Evolutionary conservation across 2,797 vertebrate species (phyloP).

Genomic region (Neosilurus mollespiculum): DNA sequence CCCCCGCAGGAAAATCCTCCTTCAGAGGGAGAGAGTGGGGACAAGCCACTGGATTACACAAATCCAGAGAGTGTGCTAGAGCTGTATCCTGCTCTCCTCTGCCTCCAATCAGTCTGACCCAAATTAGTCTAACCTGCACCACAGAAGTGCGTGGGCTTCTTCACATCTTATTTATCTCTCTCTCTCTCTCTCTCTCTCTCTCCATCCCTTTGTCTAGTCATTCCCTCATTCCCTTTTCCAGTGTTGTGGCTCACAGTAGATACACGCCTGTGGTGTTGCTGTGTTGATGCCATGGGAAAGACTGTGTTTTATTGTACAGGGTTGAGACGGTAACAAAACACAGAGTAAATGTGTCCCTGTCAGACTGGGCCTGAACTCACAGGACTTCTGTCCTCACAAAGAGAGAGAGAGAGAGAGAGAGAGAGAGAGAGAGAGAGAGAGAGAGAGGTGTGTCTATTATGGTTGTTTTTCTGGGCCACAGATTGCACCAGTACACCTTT

Average conservation of each 20-base stretch:
- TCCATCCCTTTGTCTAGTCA: constrained; percentile 53
- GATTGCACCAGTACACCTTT: constrained; percentile 56
- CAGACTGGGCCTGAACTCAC: background rate
- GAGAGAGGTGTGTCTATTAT: background rate
- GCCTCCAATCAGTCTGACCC: constrained; percentile 67
- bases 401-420: no score
- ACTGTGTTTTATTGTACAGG: constrained; percentile 64
- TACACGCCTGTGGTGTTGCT: constrained; percentile 59
- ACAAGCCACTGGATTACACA: constrained; percentile 66
- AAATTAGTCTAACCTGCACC: constrained; percentile 72
- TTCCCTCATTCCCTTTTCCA: constrained; percentile 59
- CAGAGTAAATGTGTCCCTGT: constrained; percentile 15
- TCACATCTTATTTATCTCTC: background rate
- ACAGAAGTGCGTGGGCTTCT: constrained; percentile 63
- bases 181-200: constrained; percentile 23
- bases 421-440: background rate
- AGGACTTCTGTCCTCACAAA: background rate
- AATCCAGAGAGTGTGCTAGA: constrained; percentile 67
- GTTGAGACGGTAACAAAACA: constrained; percentile 54
- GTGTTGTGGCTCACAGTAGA: constrained; percentile 69
- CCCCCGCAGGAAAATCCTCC: constrained; percentile 77
- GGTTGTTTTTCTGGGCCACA: constrained; percentile 11
- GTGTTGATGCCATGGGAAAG: constrained; percentile 66
- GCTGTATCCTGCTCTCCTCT: constrained; percentile 70
- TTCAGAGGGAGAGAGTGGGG: constrained; percentile 64